Conservation (phyloP, 2,797 vertebrate genomes). For the Sparus aurata region DNA sequence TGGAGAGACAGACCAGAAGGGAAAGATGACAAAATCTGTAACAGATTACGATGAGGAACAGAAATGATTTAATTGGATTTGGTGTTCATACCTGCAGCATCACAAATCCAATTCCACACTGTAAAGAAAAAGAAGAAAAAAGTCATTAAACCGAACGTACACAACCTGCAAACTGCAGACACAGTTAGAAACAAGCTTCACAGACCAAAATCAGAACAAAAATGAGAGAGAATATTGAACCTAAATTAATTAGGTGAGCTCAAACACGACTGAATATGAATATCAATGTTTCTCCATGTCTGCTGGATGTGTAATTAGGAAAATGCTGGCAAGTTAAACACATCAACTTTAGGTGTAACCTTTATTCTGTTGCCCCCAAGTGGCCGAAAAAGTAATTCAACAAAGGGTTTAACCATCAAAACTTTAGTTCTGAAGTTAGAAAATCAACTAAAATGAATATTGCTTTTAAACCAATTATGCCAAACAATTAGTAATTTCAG, state of each 20-base stretch:
- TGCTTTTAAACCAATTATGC: no score
- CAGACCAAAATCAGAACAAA: not conserved
- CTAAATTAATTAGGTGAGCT: not conserved
- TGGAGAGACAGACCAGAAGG: not conserved
- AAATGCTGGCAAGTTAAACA: not conserved
- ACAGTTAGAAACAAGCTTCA: not conserved
- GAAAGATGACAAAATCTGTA: not conserved
- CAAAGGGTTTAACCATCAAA: not conserved
- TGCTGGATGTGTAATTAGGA: not conserved
- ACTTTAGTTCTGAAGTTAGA: not conserved
- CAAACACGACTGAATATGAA: not conserved
- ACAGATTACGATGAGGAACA: fast-evolving
- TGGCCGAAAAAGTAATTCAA: not conserved
- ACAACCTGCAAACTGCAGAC: not conserved
- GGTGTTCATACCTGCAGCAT: constrained; percentile 80
- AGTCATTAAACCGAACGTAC: not conserved
- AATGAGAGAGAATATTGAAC: not conserved
- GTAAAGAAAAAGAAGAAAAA: constrained; percentile 30
- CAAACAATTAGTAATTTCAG: not conserved
- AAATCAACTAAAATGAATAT: no score
- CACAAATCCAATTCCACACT: constrained; percentile 89
- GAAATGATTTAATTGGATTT: not conserved
- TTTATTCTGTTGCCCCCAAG: not conserved
- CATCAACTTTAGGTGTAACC: not conserved
- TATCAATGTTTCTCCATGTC: not conserved